phyloP scores from a whole-genome alignment of 2,888 invertebrate species.

The Phymatocera aterrima region DNA sequence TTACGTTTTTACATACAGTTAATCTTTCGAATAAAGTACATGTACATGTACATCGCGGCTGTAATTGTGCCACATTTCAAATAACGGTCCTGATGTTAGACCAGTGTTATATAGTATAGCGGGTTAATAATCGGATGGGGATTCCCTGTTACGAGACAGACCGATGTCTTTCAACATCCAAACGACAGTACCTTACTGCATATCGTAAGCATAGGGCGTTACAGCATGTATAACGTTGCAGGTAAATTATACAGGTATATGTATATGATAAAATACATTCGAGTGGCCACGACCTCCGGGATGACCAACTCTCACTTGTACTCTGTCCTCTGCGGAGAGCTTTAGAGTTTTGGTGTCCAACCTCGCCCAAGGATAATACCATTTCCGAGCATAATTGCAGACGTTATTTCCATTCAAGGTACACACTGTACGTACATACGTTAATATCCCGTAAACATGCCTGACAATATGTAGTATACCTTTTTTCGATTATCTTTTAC shows the following conservation, averaged over 20 bases:
- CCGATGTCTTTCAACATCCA: constrained; percentile 27
- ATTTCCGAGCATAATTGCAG: constrained; percentile 14
- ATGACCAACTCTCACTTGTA: constrained; percentile 39
- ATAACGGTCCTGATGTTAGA: neutral
- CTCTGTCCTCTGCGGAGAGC: constrained; percentile 24
- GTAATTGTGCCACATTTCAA: neutral
- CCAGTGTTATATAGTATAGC: neutral
- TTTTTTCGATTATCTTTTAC: neutral
- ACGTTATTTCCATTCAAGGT: constrained; percentile 29
- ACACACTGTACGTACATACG: neutral
- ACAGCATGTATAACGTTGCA: no score
- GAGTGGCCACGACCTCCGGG: constrained; percentile 31
- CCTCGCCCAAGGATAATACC: constrained; percentile 31
- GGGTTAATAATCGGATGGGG: constrained; percentile 9
- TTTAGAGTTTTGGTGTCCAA: constrained; percentile 28
- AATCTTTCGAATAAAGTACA: neutral
- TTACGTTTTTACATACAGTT: neutral
- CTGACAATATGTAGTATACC: neutral
- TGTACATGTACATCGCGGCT: no score
- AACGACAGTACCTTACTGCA: no score
- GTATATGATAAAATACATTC: constrained; percentile 13
- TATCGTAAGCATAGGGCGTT: neutral
- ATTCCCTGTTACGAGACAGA: constrained; percentile 27
- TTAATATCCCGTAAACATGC: neutral
- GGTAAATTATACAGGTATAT: neutral